Evolutionary conservation across 2,797 vertebrate species (phyloP), one percentile per base, ranked within the genome.

Genomic region (Oreonectes daqikongensis): DNA sequence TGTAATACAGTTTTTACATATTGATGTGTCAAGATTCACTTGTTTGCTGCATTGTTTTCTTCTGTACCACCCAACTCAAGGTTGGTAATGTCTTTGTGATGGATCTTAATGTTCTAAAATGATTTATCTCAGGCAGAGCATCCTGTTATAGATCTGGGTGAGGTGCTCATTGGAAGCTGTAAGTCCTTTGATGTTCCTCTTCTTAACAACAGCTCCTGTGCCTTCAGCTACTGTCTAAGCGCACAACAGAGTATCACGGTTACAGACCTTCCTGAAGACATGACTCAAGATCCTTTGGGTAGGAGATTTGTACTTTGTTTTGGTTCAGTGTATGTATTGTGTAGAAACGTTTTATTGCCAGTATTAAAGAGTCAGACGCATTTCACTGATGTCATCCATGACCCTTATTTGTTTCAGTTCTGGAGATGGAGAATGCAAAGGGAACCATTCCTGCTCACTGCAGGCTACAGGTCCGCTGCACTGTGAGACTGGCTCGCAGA

Each of bases 161-260:
- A 88, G n/a, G 0, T 95, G 69, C 77, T 96, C 61, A 90, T 97
- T 82, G 94, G 95, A 84, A 88, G 88, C 79, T 84, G 50, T 69
- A 86, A 89, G 79, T 90, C 91, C 30, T 83, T 90, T 84, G 83
- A 88, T 6, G 9, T 99, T 82, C 89, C 90, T 24, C 86, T 99
- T 2, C 81, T 94, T 38, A 99, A 99, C 67, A 87, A 91, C 1
- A 92, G 95, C 30, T 86, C 88, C 77, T 98, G 96, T 79, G 48
- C 92, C 14, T 83, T 99, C 77, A 88, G 88, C 64, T 96, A 96
- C 72, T 74, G 76, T 72, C 90, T 99, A 57, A 88, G 82, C 2
- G 92, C 95, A 53, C 87, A 95, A 64, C 96, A 96, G 86, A 85
- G 0, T 1, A 77, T 93, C 71, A 82, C 75, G 1, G 89, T 91